Conservation (phyloP, 2,888 invertebrate species). For the Mythimna albipuncta region DNA sequence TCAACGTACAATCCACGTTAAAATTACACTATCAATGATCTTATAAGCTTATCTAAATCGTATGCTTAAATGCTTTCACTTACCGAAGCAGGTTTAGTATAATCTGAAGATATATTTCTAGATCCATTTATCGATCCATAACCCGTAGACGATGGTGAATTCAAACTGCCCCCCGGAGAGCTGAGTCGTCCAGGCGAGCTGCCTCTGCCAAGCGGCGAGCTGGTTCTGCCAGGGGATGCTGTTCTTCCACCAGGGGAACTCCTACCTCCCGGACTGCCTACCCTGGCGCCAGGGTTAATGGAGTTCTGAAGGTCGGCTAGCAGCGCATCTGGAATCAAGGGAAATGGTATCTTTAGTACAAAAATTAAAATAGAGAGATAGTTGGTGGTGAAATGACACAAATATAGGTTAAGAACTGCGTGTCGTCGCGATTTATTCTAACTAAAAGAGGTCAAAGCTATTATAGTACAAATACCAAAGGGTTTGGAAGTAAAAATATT, state of each 20-base stretch:
- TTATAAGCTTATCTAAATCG: constrained; percentile 1
- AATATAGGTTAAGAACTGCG: neutral
- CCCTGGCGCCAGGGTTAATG: constrained; percentile 92
- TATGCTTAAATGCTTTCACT: constrained; percentile 69
- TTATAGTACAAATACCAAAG: neutral
- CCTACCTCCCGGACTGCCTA: constrained; percentile 83
- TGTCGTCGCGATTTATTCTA: neutral
- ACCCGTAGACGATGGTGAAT: constrained; percentile 91
- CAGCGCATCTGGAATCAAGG: constrained; percentile 95
- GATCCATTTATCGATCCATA: constrained; percentile 95
- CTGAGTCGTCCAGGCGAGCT: constrained; percentile 90
- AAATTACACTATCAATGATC: neutral
- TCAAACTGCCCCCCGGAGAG: constrained; percentile 86
- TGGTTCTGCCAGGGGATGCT: constrained; percentile 74
- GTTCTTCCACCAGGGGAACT: constrained; percentile 88
- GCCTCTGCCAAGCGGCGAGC: constrained; percentile 81
- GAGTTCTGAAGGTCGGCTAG: constrained; percentile 99
- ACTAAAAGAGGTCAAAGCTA: neutral
- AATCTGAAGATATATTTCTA: constrained; percentile 87
- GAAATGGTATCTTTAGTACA: constrained; percentile 29
- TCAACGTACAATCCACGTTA: neutral
- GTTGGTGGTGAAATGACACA: neutral
- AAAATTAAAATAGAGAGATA: neutral
- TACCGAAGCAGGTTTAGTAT: constrained; percentile 92
- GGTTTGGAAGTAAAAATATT: neutral